A percentile compares a stretch with the other conserved stretches of the same genome.
Conservation (phyloP, 1,140 invertebrate species). For the Bombyx mori region DNA sequence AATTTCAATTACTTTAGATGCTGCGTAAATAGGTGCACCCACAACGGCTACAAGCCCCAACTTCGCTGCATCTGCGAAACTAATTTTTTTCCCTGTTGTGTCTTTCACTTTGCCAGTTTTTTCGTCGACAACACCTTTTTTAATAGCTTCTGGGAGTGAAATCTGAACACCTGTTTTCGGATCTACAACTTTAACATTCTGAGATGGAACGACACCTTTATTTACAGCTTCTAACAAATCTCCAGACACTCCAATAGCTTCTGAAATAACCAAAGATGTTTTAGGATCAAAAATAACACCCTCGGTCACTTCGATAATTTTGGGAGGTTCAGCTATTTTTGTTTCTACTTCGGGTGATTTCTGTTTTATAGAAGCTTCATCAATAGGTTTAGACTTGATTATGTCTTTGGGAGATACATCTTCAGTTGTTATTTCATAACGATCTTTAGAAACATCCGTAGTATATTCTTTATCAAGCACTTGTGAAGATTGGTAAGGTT, state of each 20-base stretch:
- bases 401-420: slow-evolving; percentile 3
- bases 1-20: slow-evolving; percentile 70
- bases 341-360: too few relatives aligned
- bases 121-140: slow-evolving; percentile 82
- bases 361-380: slow-evolving; percentile 6
- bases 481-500: too few relatives aligned
- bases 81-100: slow-evolving; percentile 76
- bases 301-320: slow-evolving; percentile 75
- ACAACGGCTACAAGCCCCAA: slow-evolving; percentile 79
- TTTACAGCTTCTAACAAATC: slow-evolving; percentile 78
- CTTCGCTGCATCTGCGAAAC: slow-evolving; percentile 81
- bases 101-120: slow-evolving; percentile 80
- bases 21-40: slow-evolving; percentile 79
- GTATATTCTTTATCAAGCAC: too few relatives aligned
- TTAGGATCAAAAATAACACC: slow-evolving; percentile 81
- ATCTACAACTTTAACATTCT: slow-evolving; percentile 81
- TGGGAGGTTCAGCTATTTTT: slow-evolving; percentile 10
- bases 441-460: too few relatives aligned
- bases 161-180: slow-evolving; percentile 80
- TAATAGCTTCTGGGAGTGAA: slow-evolving; percentile 82
- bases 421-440: not conserved
- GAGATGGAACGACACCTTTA: slow-evolving; percentile 76
- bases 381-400: not conserved
- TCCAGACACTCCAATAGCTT: slow-evolving; percentile 74
- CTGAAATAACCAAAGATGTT: slow-evolving; percentile 77